A percentile compares a stretch with the other conserved stretches of the same genome.
phyloP scores from a whole-genome alignment of 1,140 invertebrate species.

The Brachionus rotundiformis region DNA sequence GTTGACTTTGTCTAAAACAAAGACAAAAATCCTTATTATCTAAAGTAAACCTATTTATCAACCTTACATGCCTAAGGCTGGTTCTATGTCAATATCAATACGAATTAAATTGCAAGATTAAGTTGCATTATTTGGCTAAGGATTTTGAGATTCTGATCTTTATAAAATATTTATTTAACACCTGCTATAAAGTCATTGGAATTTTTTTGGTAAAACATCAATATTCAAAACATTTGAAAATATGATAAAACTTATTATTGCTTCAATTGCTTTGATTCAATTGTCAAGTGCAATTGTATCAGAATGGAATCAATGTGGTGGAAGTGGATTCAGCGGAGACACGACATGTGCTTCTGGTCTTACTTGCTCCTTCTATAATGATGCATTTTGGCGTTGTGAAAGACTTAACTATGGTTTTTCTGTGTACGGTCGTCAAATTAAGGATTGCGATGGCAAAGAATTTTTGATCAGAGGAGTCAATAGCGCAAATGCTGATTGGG shows the following conservation, averaged over 20 bases:
- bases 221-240: not conserved
- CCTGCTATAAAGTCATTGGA: not conserved
- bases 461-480: conserved; percentile 36
- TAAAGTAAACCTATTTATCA: no score
- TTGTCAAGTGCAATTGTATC: not conserved
- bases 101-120: not conserved
- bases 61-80: no score
- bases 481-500: conserved; percentile 38
- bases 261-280: not conserved
- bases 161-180: not conserved
- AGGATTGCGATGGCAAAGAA: conserved; percentile 14
- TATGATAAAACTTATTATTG: conserved; percentile 15
- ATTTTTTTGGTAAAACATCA: not conserved
- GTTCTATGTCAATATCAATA: not conserved
- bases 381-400: conserved; percentile 11
- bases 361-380: not conserved
- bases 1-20: not conserved
- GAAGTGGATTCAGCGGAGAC: not conserved
- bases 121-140: not conserved
- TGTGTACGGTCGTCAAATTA: not conserved
- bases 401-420: conserved; percentile 31
- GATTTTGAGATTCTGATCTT: not conserved
- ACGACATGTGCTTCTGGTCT: not conserved
- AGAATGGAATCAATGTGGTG: conserved; percentile 34
- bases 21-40: not conserved